Conservation (phyloP, 2,797 vertebrate species). For the Spatula clypeata region DNA sequence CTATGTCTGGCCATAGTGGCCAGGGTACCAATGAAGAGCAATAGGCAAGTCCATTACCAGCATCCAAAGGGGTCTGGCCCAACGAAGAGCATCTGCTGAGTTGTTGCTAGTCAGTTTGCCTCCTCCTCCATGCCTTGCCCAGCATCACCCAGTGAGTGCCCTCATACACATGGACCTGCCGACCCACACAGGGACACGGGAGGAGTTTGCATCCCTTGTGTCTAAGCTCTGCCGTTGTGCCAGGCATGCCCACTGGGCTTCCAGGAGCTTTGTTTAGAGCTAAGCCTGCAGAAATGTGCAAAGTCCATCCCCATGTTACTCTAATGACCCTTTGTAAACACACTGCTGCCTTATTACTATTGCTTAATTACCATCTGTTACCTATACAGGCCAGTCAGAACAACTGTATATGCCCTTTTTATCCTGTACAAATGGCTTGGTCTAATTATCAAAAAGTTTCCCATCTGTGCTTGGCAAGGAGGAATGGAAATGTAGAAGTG, state of each 20-base stretch:
- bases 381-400: background rate
- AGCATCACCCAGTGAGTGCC: background rate
- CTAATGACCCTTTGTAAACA: background rate
- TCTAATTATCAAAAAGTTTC: background rate
- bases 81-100: background rate
- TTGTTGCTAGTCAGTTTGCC: background rate
- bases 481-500: background rate
- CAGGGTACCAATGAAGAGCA: background rate
- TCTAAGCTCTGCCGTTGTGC: background rate
- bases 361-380: background rate
- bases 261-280: background rate
- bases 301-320: background rate
- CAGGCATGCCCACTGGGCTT: background rate
- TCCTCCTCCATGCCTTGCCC: background rate
- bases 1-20: background rate
- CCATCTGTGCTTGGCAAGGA: background rate
- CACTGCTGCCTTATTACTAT: background rate
- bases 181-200: background rate
- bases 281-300: background rate
- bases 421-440: background rate
- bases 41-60: background rate
- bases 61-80: background rate
- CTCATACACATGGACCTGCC: accelerated
- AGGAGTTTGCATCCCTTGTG: background rate
- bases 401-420: background rate